A percentile compares a stretch with the other conserved stretches of the same genome.
These are phyloP conservation scores for Gasterosteus nipponicus DNA, from an alignment of 2,113 vertebrate species.

Conservation along the genomic window DNA sequence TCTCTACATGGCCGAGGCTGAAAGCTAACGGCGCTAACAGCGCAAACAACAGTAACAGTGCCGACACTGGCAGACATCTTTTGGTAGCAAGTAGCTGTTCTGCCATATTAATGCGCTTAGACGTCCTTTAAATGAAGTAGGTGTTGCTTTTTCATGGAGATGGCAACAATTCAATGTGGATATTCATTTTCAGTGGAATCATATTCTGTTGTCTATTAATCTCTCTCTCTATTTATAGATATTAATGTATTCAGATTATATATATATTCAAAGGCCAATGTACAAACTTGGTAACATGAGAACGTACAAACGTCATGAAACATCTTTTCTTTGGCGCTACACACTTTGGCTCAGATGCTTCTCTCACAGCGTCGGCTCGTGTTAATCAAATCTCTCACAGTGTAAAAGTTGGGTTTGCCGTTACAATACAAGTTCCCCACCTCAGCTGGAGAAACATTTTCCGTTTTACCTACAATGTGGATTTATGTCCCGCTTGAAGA, in stretches of 20 bases:
- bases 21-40: background rate
- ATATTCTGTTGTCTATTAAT: background rate
- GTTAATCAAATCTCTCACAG: conserved; percentile 18
- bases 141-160: background rate
- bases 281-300: background rate
- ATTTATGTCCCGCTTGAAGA: conserved; percentile 50
- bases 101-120: background rate
- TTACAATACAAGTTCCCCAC: conserved; percentile 3
- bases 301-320: conserved; percentile 15
- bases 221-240: no score
- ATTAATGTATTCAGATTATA: no score
- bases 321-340: conserved; percentile 16
- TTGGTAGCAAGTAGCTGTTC: background rate
- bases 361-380: background rate
- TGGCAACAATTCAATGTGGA: background rate
- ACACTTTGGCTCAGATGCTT: background rate
- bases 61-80: background rate
- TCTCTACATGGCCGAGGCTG: background rate
- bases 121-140: background rate
- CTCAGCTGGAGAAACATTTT: conserved; percentile 36
- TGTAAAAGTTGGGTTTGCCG: conserved; percentile 20
- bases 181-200: background rate
- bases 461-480: conserved; percentile 36
- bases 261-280: no score
- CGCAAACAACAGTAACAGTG: background rate